phyloP scores from a whole-genome alignment of 2,888 invertebrate species.

The Aphidius colemani region DNA sequence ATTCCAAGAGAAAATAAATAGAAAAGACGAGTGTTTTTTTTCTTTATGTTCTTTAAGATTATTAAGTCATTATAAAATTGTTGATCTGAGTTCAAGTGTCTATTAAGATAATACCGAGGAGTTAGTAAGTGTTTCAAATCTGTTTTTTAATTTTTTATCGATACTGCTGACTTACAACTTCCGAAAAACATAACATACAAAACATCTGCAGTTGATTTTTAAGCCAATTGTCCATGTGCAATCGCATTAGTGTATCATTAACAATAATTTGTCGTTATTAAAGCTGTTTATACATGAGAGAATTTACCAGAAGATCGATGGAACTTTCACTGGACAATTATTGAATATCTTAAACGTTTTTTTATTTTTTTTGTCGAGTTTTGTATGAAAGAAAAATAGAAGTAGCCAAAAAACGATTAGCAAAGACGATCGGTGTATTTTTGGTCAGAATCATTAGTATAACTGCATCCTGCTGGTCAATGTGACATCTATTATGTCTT shows the following conservation, averaged over 20 bases:
- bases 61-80: too few species aligned
- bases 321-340: constrained; percentile 39
- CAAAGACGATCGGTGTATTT: constrained; percentile 14
- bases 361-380: constrained; percentile 47
- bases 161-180: background rate
- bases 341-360: constrained; percentile 44
- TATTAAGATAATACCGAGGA: constrained; percentile 18
- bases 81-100: background rate
- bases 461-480: background rate
- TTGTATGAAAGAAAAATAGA: constrained; percentile 41
- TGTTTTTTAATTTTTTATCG: background rate
- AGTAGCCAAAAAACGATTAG: constrained; percentile 25
- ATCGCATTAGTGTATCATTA: constrained; percentile 9
- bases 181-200: background rate
- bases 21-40: too few species aligned
- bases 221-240: too few species aligned
- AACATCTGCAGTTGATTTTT: constrained; percentile 1
- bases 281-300: constrained; percentile 53
- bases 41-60: too few species aligned
- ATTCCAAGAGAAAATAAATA: too few species aligned
- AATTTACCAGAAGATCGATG: constrained; percentile 53
- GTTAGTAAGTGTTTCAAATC: background rate
- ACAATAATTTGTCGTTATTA: constrained; percentile 28
- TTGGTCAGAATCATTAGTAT: constrained; percentile 30
- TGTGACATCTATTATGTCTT: background rate